These are phyloP conservation scores for Lophius americanus DNA, from an alignment of 2,797 vertebrate genomes.

Conservation along the genomic window DNA sequence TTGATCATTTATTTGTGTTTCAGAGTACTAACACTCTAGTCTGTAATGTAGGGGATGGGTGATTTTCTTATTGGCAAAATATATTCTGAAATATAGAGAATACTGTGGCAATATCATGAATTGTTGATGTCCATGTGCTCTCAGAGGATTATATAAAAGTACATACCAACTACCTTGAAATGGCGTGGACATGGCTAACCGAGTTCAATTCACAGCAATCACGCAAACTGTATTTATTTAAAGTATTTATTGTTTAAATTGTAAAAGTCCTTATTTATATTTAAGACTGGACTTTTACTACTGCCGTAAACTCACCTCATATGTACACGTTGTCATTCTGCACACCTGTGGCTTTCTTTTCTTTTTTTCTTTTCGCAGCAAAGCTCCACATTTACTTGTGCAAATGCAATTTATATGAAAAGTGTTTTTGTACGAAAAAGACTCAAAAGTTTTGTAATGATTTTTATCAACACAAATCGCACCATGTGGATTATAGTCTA, in stretches of 20 bases:
- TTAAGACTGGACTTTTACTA: slow-evolving; percentile 80
- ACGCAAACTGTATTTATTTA: slow-evolving; percentile 81
- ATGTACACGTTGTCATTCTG: slow-evolving; percentile 78
- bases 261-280: slow-evolving; percentile 75
- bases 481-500: slow-evolving; percentile 64
- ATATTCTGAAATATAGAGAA: slow-evolving; percentile 42
- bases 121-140: slow-evolving; percentile 47
- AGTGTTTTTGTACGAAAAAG: slow-evolving; percentile 96
- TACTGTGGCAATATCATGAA: slow-evolving; percentile 42
- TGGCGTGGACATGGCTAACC: slow-evolving; percentile 33
- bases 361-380: slow-evolving; percentile 59
- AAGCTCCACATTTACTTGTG: slow-evolving; percentile 95
- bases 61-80: slow-evolving; percentile 35
- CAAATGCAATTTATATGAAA: slow-evolving; percentile 99
- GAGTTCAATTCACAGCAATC: slow-evolving; percentile 71
- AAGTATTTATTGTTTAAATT: slow-evolving; percentile 82
- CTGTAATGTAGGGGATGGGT: slow-evolving; percentile 26
- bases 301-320: slow-evolving; percentile 59
- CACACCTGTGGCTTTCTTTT: slow-evolving; percentile 72
- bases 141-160: slow-evolving; percentile 25
- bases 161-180: slow-evolving; percentile 34
- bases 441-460: slow-evolving; percentile 95
- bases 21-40: slow-evolving; percentile 74
- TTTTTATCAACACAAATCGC: slow-evolving; percentile 94
- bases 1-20: slow-evolving; percentile 79